These are phyloP conservation scores for Orchestes rusci DNA, from an alignment of 2,888 invertebrate genomes.

Conservation along the genomic window DNA sequence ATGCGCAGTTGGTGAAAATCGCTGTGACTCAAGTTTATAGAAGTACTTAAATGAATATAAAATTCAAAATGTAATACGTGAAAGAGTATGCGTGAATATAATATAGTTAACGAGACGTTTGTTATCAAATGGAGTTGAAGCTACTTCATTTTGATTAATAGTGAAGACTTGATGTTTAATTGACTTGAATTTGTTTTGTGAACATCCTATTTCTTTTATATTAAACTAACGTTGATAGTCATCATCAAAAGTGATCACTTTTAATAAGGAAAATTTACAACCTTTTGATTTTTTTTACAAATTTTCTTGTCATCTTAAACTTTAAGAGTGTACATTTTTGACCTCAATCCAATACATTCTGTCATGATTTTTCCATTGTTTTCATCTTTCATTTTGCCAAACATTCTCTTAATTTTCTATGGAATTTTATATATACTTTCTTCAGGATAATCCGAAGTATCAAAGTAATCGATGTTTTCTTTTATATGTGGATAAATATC, in stretches of 20 bases:
- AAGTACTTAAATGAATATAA: too few relatives aligned
- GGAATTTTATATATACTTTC: constrained; percentile 9
- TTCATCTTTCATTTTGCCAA: constrained; percentile 11
- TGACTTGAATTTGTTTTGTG: not conserved
- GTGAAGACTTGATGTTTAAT: not conserved
- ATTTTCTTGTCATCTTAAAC: not conserved
- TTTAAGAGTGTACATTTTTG: constrained; percentile 10
- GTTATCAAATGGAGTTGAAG: not conserved
- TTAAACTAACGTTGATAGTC: not conserved
- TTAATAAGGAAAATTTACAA: not conserved
- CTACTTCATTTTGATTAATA: not conserved
- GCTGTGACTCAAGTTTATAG: too few relatives aligned
- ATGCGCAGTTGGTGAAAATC: too few relatives aligned
- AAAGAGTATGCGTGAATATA: not conserved
- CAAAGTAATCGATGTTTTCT: constrained; percentile 1
- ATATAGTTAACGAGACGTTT: not conserved
- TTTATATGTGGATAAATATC: constrained; percentile 10
- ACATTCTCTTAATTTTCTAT: constrained; percentile 2
- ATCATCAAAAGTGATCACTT: not conserved
- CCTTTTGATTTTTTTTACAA: not conserved
- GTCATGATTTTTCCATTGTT: constrained; percentile 9
- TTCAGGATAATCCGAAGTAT: constrained; percentile 5
- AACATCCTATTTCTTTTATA: too few relatives aligned
- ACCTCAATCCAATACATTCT: constrained; percentile 10
- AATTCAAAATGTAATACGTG: too few relatives aligned